phyloP scores from a whole-genome alignment of 2,797 vertebrate genomes.

The Lepus townsendii region DNA sequence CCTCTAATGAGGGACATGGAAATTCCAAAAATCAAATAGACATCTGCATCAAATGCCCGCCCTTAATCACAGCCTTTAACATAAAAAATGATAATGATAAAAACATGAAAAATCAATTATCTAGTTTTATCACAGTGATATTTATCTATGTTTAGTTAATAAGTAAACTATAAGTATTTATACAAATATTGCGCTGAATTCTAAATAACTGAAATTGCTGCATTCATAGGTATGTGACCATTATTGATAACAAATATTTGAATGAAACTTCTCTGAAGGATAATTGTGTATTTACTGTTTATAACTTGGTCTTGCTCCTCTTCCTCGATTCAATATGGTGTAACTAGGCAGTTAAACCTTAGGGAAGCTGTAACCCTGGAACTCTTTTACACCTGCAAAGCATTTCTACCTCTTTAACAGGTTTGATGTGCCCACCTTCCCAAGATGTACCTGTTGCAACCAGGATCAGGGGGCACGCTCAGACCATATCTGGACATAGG shows the following conservation, averaged over 20 bases:
- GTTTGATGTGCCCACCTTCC: no score
- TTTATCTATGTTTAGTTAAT: not conserved
- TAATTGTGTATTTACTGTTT: not conserved
- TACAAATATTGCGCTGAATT: not conserved
- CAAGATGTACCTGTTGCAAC: no score
- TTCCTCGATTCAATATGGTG: no score
- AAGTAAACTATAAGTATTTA: not conserved
- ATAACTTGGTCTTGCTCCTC: not conserved
- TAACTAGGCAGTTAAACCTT: no score
- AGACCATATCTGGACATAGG: no score
- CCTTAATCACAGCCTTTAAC: not conserved
- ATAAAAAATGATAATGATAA: not conserved
- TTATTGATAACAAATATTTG: not conserved
- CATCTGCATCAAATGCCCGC: no score
- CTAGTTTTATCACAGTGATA: not conserved
- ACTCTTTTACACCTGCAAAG: not conserved
- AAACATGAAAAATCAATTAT: not conserved
- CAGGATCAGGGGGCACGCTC: no score
- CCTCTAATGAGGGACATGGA: no score
- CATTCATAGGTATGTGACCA: not conserved
- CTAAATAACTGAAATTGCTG: not conserved
- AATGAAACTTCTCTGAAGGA: not conserved
- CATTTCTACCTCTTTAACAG: not conserved
- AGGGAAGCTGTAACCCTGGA: no score
- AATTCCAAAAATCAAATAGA: not conserved